Evolutionary conservation across 2,797 vertebrate genomes (phyloP).

Genomic region (Falco biarmicus): DNA sequence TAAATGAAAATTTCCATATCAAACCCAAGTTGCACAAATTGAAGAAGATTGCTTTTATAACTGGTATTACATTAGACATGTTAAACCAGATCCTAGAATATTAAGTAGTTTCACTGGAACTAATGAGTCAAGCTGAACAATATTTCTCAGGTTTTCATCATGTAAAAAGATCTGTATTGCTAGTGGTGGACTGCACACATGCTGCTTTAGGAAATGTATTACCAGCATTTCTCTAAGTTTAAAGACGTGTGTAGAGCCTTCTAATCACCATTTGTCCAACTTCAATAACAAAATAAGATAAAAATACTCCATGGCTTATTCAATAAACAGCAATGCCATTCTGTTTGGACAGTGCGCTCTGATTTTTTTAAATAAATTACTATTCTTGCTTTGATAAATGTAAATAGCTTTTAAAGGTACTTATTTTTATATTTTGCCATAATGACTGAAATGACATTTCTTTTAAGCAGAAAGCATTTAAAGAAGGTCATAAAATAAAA

Average conservation of each 20-base stretch:
- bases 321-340: neutral
- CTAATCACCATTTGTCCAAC: neutral
- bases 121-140: neutral
- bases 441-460: neutral
- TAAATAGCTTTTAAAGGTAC: neutral
- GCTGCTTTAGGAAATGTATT: neutral
- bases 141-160: neutral
- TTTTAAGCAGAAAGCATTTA: neutral
- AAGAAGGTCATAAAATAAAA: neutral
- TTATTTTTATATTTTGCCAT: neutral
- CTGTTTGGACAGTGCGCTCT: neutral
- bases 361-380: neutral
- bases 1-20: neutral
- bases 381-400: neutral
- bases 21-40: neutral
- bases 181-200: neutral
- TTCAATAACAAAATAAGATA: neutral
- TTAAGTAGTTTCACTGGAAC: neutral
- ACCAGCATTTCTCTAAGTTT: too few species aligned
- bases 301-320: neutral
- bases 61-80: accelerated
- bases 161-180: neutral
- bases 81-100: neutral
- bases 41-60: neutral
- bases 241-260: too few species aligned